Conservation (phyloP, 2,888 invertebrate species). For the Athalia circularis region DNA sequence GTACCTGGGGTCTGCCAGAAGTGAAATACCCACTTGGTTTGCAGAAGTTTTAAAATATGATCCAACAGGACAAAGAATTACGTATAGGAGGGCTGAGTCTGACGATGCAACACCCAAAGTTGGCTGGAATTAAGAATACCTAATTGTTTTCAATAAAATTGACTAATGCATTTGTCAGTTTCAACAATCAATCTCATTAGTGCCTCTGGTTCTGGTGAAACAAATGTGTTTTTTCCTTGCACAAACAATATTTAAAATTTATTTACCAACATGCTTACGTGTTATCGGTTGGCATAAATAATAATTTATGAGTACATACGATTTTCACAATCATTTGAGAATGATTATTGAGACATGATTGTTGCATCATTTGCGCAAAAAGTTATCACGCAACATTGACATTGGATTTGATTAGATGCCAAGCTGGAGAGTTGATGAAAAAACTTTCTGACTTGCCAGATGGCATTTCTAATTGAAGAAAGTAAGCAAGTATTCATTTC, state of each 20-base stretch:
- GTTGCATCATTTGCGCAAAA: conserved; percentile 35
- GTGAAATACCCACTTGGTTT: conserved; percentile 83
- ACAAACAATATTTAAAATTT: too few species aligned
- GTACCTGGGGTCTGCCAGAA: conserved; percentile 94
- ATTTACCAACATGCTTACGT: too few species aligned
- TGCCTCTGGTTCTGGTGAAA: neutral
- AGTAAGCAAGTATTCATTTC: too few species aligned
- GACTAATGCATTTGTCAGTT: neutral
- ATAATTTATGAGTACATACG: neutral
- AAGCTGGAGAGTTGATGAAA: neutral
- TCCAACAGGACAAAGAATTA: conserved; percentile 95
- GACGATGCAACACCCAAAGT: conserved; percentile 93
- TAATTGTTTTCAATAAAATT: neutral
- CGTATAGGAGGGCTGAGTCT: conserved; percentile 92
- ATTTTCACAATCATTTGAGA: conserved; percentile 11
- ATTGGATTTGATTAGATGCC: conserved; percentile 11
- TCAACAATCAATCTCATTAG: neutral
- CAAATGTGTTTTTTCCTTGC: neutral
- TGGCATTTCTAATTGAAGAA: too few species aligned
- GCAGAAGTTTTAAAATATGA: conserved; percentile 88
- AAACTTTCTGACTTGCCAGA: neutral
- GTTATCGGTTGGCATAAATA: too few species aligned
- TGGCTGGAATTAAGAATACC: conserved; percentile 79
- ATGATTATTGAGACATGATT: conserved; percentile 23
- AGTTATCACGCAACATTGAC: conserved; percentile 47